These are phyloP conservation scores for Cactoblastis cactorum DNA, from an alignment of 2,888 invertebrate genomes.

Conservation along the genomic window DNA sequence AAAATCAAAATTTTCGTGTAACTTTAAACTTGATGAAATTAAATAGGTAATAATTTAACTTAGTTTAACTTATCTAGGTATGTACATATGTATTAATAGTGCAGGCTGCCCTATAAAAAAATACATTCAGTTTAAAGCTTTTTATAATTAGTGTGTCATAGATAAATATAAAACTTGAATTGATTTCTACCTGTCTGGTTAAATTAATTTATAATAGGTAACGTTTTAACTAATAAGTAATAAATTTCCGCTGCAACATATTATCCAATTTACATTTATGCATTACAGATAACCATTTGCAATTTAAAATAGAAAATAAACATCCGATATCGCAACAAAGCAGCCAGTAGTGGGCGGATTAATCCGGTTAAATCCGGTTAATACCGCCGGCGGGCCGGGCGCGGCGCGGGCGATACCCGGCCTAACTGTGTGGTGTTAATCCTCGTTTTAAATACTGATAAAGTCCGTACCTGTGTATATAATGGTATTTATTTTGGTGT, in stretches of 20 bases:
- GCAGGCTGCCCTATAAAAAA: too few relatives aligned
- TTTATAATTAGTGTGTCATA: too few relatives aligned
- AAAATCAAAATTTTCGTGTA: too few relatives aligned
- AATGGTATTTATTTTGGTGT: slow-evolving; percentile 14
- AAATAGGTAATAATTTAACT: too few relatives aligned
- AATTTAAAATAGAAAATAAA: slow-evolving; percentile 67
- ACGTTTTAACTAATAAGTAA: background rate
- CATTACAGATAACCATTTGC: slow-evolving; percentile 44
- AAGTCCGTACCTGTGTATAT: slow-evolving; percentile 62
- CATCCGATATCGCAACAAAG: slow-evolving; percentile 66
- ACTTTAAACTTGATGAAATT: too few relatives aligned
- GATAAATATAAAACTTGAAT: too few relatives aligned
- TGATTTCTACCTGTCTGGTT: too few relatives aligned
- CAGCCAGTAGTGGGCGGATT: slow-evolving; percentile 45
- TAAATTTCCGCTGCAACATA: background rate
- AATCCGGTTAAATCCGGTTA: slow-evolving; percentile 55
- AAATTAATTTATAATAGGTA: too few relatives aligned
- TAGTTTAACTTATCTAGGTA: too few relatives aligned
- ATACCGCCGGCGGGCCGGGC: slow-evolving; percentile 46
- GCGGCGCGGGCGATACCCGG: slow-evolving; percentile 56
- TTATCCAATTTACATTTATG: background rate
- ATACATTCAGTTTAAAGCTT: too few relatives aligned
- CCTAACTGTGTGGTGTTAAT: slow-evolving; percentile 67
- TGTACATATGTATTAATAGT: too few relatives aligned
- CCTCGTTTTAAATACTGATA: slow-evolving; percentile 75